A percentile compares a stretch with the other conserved stretches of the same genome.
These are phyloP conservation scores for Characodon lateralis DNA, from an alignment of 2,797 vertebrate species.

Conservation along the genomic window DNA sequence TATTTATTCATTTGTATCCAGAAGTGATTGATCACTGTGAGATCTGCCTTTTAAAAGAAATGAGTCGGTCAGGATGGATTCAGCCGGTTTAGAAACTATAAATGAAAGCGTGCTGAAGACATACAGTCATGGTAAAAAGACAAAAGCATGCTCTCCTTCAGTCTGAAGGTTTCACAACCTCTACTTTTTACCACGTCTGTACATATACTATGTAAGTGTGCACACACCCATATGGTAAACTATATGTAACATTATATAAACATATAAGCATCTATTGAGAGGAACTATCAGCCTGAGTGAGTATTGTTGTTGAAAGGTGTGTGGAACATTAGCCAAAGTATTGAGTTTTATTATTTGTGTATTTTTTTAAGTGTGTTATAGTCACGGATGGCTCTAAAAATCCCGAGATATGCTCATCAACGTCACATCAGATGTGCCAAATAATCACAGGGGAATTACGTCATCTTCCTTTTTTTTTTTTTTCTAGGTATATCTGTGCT, in stretches of 20 bases:
- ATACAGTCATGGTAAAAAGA: slow-evolving; percentile 6
- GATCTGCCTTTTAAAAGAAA: slow-evolving; percentile 35
- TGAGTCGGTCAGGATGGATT: slow-evolving; percentile 41
- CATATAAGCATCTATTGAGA: slow-evolving; percentile 64
- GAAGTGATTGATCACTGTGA: slow-evolving; percentile 52
- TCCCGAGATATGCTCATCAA: slow-evolving; percentile 53
- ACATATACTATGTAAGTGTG: slow-evolving; percentile 19
- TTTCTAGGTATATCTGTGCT: slow-evolving; percentile 43
- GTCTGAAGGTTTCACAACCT: neutral
- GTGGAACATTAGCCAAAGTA: slow-evolving; percentile 72
- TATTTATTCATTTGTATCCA: slow-evolving; percentile 17
- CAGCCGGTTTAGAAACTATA: slow-evolving; percentile 38
- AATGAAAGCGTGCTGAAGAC: slow-evolving; percentile 40
- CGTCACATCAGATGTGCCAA: slow-evolving; percentile 69
- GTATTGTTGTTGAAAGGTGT: slow-evolving; percentile 50
- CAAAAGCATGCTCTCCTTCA: neutral
- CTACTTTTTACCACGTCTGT: neutral
- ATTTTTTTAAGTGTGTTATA: slow-evolving; percentile 52
- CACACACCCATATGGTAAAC: slow-evolving; percentile 38
- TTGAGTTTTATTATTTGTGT: slow-evolving; percentile 56
- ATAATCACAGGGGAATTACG: slow-evolving; percentile 46
- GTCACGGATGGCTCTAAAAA: slow-evolving; percentile 38
- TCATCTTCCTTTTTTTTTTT: slow-evolving; percentile 19
- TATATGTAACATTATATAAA: slow-evolving; percentile 64
- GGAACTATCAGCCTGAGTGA: slow-evolving; percentile 50